Percentiles rank a stretch among this genome's conserved stretches.
These are phyloP conservation scores for Telenomus remus DNA, from an alignment of 1,140 invertebrate genomes.

Conservation along the genomic window DNA sequence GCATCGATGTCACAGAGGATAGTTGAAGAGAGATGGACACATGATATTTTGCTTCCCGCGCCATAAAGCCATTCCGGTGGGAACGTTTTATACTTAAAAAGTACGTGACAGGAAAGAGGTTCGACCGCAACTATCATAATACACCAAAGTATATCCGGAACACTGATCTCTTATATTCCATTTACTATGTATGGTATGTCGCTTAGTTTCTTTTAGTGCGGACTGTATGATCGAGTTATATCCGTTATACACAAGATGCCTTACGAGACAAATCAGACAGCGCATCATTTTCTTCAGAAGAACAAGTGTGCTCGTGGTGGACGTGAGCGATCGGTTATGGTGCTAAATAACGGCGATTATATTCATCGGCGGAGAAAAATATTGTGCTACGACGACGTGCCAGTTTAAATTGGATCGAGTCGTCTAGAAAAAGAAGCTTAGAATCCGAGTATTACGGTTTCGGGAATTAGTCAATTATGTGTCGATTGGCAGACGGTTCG, in stretches of 20 bases:
- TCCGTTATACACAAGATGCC: constrained; percentile 45
- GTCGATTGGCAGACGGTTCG: not conserved
- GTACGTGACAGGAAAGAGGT: constrained; percentile 69
- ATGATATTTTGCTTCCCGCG: constrained; percentile 70
- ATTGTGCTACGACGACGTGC: not conserved
- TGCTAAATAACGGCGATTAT: not conserved
- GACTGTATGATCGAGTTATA: constrained; percentile 37
- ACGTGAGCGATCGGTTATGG: constrained; percentile 4
- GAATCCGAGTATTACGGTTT: not conserved
- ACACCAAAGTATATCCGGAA: constrained; percentile 66
- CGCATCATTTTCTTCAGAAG: constrained; percentile 10
- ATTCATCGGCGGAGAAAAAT: not conserved
- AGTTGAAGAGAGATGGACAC: constrained; percentile 59
- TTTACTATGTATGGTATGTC: constrained; percentile 51
- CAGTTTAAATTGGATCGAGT: not conserved
- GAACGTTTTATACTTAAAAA: constrained; percentile 58
- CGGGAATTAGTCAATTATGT: not conserved
- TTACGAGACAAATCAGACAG: constrained; percentile 31
- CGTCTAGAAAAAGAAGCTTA: not conserved
- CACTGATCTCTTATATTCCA: constrained; percentile 59
- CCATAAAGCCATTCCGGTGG: constrained; percentile 66
- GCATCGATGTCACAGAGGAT: constrained; percentile 42
- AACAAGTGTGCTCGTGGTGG: not conserved
- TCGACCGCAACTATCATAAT: constrained; percentile 71
- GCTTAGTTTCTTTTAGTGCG: constrained; percentile 24